These are phyloP conservation scores for Cheilosia scutellata DNA, from an alignment of 2,888 invertebrate species.

Conservation along the genomic window DNA sequence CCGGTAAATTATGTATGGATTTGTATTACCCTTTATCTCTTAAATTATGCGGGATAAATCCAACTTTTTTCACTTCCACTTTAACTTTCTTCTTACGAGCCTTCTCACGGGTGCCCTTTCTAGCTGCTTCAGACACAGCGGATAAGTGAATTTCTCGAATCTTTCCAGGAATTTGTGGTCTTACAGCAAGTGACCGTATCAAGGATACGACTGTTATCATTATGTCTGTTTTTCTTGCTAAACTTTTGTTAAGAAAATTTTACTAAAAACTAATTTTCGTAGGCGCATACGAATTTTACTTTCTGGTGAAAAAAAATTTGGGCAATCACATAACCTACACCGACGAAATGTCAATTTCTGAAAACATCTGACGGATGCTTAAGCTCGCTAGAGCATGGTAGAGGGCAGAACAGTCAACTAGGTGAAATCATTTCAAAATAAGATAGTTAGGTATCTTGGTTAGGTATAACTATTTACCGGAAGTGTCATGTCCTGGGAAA, in stretches of 20 bases:
- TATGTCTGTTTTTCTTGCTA: not conserved
- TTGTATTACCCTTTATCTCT: constrained; percentile 86
- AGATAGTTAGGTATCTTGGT: not conserved
- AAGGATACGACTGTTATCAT: constrained; percentile 79
- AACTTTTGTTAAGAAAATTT: constrained; percentile 20
- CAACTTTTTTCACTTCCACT: constrained; percentile 90
- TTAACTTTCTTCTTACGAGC: constrained; percentile 91
- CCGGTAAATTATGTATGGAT: constrained; percentile 58
- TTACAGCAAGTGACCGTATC: constrained; percentile 78
- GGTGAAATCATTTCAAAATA: not conserved
- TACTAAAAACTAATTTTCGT: not conserved
- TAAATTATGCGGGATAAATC: constrained; percentile 89
- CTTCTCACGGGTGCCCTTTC: constrained; percentile 92
- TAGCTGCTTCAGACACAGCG: constrained; percentile 89
- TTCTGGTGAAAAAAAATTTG: constrained; percentile 1
- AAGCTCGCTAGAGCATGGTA: not conserved
- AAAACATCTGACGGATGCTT: constrained; percentile 4
- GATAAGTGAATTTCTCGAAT: constrained; percentile 85
- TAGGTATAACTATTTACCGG: too few relatives aligned
- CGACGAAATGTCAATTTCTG: constrained; percentile 32
- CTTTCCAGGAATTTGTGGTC: constrained; percentile 78
- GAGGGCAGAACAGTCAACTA: constrained; percentile 9
- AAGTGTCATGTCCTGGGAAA: too few relatives aligned
- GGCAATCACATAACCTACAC: constrained; percentile 39
- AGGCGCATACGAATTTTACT: not conserved